Evolutionary conservation across 2,888 invertebrate genomes (phyloP).

Genomic region (Zeuzera pyrina): DNA sequence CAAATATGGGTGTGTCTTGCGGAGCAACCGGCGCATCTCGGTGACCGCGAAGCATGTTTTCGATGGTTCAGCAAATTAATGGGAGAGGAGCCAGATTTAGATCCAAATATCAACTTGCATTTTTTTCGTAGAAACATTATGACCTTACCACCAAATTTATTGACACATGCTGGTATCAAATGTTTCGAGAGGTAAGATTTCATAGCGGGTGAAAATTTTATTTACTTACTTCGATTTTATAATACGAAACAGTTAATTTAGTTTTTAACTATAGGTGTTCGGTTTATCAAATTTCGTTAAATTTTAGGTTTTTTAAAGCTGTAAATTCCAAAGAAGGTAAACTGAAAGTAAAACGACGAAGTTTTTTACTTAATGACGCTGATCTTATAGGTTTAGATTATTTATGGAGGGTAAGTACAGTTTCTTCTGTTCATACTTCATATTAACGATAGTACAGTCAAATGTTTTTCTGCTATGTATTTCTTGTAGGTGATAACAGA

Average conservation of each 20-base stretch:
- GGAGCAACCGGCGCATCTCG: constrained; percentile 91
- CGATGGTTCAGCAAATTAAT: constrained; percentile 98
- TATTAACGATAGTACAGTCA: too few species aligned
- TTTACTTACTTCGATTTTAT: too few species aligned
- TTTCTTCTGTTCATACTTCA: too few species aligned
- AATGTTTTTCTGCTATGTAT: too few species aligned
- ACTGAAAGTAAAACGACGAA: constrained; percentile 87
- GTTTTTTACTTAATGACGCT: constrained; percentile 91
- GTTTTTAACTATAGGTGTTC: too few species aligned
- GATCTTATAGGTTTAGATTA: constrained; percentile 97
- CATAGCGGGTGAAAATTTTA: too few species aligned
- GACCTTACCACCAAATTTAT: constrained; percentile 89
- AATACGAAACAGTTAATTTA: too few species aligned
- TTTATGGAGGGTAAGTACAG: constrained; percentile 86
- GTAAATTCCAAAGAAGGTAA: constrained; percentile 97
- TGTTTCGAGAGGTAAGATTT: constrained; percentile 78
- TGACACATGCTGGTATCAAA: constrained; percentile 97
- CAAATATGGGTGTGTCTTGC: constrained; percentile 98
- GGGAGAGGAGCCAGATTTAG: constrained; percentile 97
- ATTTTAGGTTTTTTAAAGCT: constrained; percentile 89
- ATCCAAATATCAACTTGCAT: constrained; percentile 95
- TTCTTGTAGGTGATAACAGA: constrained; percentile 86
- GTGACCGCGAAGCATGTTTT: constrained; percentile 97
- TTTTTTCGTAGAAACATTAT: constrained; percentile 97
- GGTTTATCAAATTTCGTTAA: too few species aligned